These are phyloP conservation scores for Melanostoma mellinum DNA, from an alignment of 2,888 invertebrate species.

Conservation along the genomic window DNA sequence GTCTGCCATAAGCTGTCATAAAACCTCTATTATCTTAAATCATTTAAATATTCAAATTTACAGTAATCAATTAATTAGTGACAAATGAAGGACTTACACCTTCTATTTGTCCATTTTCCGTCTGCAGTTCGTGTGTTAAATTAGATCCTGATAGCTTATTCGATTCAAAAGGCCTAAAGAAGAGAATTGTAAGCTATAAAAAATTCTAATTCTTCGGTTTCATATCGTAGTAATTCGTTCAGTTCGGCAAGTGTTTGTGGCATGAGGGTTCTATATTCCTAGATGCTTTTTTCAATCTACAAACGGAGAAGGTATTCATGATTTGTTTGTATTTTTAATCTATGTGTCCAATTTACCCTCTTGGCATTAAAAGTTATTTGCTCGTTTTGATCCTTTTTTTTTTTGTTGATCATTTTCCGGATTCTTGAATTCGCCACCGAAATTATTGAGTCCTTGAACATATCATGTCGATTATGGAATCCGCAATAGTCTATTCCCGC, in stretches of 20 bases:
- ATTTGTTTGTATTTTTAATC: conserved; percentile 61
- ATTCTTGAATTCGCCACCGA: conserved; percentile 73
- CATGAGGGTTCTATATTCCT: conserved; percentile 35
- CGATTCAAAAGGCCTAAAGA: conserved; percentile 23
- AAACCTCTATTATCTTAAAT: too few relatives aligned
- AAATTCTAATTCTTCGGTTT: neutral
- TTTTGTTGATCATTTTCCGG: conserved; percentile 70
- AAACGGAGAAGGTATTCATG: conserved; percentile 22
- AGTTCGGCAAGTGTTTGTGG: conserved; percentile 67
- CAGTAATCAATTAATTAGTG: too few relatives aligned
- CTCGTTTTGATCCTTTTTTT: conserved; percentile 72
- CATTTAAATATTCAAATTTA: too few relatives aligned
- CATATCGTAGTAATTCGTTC: conserved; percentile 54
- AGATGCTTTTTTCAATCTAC: conserved; percentile 49
- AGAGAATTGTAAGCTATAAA: neutral
- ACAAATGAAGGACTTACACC: too few relatives aligned
- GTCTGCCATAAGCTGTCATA: too few relatives aligned
- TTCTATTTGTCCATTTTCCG: conserved; percentile 41
- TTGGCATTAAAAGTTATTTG: conserved; percentile 62
- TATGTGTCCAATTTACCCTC: conserved; percentile 47
- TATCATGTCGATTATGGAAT: too few relatives aligned
- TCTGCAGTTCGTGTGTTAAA: conserved; percentile 56
- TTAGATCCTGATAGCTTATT: conserved; percentile 30
- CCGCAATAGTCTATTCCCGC: too few relatives aligned
- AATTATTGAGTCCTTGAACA: conserved; percentile 77